These are phyloP conservation scores for Stegana nigrithorax DNA, from an alignment of 2,888 invertebrate genomes.

Conservation along the genomic window DNA sequence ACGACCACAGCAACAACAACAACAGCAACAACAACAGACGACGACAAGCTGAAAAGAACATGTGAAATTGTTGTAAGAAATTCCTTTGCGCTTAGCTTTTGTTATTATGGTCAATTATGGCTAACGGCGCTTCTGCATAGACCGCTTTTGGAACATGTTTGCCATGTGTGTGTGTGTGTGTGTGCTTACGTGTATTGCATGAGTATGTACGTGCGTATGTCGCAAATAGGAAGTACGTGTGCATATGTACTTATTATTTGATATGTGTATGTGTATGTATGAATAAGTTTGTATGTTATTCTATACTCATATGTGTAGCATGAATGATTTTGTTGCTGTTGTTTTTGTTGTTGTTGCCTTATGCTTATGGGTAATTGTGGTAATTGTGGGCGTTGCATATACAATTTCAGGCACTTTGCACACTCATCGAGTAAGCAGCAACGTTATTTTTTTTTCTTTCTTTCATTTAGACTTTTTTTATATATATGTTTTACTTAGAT, in stretches of 20 bases:
- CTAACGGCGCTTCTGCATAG: constrained; percentile 40
- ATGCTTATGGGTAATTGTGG: constrained; percentile 16
- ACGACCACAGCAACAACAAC: constrained; percentile 26
- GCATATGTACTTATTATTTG: too few species aligned
- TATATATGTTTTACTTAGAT: too few species aligned
- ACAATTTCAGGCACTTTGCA: constrained; percentile 12
- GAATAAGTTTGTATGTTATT: too few species aligned
- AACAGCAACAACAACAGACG: neutral
- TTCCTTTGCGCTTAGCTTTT: constrained; percentile 50
- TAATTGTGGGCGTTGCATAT: constrained; percentile 39
- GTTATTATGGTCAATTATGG: constrained; percentile 59
- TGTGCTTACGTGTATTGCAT: neutral
- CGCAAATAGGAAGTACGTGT: too few species aligned
- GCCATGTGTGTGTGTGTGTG: neutral
- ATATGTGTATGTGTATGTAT: too few species aligned
- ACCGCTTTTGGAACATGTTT: too few species aligned
- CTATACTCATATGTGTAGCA: too few species aligned
- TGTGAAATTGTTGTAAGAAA: constrained; percentile 22
- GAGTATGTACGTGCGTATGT: too few species aligned
- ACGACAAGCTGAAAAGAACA: neutral
- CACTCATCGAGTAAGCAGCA: too few species aligned
- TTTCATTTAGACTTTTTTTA: too few species aligned
- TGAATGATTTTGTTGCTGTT: constrained; percentile 40
- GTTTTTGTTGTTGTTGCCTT: neutral
- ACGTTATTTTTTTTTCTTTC: too few species aligned